Evolutionary conservation across 2,113 vertebrate genomes (phyloP), one percentile per base, ranked within the genome.

Genomic region (Malurus elegans): DNA sequence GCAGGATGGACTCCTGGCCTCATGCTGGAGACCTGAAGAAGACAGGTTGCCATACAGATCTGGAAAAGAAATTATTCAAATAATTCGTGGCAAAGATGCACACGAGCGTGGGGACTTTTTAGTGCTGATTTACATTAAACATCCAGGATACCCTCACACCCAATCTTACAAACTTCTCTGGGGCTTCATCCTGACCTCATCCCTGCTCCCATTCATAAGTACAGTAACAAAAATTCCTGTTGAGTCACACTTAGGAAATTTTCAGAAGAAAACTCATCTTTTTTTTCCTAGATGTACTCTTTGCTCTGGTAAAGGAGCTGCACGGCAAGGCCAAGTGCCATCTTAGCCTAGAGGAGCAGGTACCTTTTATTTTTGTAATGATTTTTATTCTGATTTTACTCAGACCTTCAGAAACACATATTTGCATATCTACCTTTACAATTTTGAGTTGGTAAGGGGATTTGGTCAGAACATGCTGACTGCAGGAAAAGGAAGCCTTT

Each of bases 321-420:
- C 60, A 51, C 65, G 47, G 19, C 57, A 73, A 86, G 51, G 12
- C 12, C 18, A 71, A n/a, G 15, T 61, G 23, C 29, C n/a, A 45
- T 34, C 40, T 36, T 50, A 48, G n/a, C 18, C 1, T 5, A 76
- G 44, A 66, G 29, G 18, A 94, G 31, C 3, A 34, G 25, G 6
- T 53, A 66, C 6, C 4, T 79, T 88, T 76, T 76, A 62, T 82
- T 87, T 79, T 85, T 32, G 26, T 56, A 16, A 58, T 14, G 4
- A 42, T 85, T 65, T 91, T 75, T 79, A 75, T 73, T 85, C 42
- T 82, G 32, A 45, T 91, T 93, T 94, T 75, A 28, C 45, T 86
- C 26, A 94, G 47, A 31, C 47, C 7, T 65, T 91, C 42, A 75
- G n/a, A 69, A 36, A 57, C 36, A 14, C 23, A 18, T 75, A 82